Percentiles rank a stretch among this genome's conserved stretches.
Evolutionary conservation across 2,113 vertebrate species (phyloP).

Genomic region (Axis porcinus): DNA sequence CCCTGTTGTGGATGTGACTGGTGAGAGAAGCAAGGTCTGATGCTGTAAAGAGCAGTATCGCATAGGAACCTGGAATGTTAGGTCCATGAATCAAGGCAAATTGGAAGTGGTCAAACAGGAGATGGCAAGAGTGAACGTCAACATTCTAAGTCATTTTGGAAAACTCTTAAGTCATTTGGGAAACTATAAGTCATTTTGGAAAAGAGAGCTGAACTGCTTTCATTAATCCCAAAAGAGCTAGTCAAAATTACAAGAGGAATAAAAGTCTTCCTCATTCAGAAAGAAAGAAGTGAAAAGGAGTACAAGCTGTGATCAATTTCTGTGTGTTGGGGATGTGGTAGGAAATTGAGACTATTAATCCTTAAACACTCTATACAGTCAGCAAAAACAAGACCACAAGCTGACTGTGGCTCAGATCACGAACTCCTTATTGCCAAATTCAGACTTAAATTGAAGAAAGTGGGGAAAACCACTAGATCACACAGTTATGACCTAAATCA

Average conservation of each 20-base stretch:
- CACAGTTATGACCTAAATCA: no score
- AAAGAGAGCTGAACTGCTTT: not conserved
- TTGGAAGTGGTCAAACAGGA: not conserved
- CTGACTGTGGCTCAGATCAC: no score
- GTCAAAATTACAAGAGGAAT: not conserved
- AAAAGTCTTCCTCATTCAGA: not conserved
- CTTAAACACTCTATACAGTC: not conserved
- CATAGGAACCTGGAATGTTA: not conserved
- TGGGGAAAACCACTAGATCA: no score
- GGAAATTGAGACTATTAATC: not conserved
- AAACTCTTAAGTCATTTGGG: no score
- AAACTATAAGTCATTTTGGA: not conserved
- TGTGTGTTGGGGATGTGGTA: not conserved
- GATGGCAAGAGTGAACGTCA: rapidly evolving
- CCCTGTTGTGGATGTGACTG: not conserved
- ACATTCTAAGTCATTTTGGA: not conserved
- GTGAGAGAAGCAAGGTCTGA: not conserved
- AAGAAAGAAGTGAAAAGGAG: not conserved
- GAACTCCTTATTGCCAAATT: no score
- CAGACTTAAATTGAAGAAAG: no score
- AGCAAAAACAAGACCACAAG: no score
- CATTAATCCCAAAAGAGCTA: not conserved
- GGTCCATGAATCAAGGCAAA: not conserved
- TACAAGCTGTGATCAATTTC: not conserved
- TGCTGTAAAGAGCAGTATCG: not conserved